Base-by-base conservation (phyloP, 92 coral and sea anemone genomes). In the Zoanthus sociatus region DNA sequence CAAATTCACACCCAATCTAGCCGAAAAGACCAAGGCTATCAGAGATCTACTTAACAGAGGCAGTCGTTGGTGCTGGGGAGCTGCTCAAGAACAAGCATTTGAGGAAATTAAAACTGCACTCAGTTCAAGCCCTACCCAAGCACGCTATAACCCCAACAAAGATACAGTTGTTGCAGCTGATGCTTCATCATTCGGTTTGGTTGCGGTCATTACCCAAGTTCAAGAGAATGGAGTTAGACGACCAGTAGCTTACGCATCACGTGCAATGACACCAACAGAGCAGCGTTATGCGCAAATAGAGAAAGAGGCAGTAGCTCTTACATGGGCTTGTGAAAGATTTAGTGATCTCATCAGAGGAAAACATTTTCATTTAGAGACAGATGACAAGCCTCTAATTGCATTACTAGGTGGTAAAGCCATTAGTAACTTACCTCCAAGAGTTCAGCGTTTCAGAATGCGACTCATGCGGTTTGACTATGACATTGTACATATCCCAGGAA, bases 341-440 rank as follows among this genome's bases (percentile, higher is more conserved):
- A 18, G 21, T 14, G 83, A 86, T 16, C 66, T 75, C 63, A 7
- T 86, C 13, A 32, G 58, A 26, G 83, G 85, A 47, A 78, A 61
- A 10, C 51, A 20, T 20, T 78, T 87, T 14, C 33, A 17, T 12
- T 42, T 87, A 12, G 84, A 87, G 48, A 87, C 90, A 3, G 86
- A 78, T 63, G 86, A 87, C 44, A 78, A 87, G 48, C 78, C 86
- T n/a, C 74, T 87, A 1, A 64, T 78, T 78, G 31, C 86, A 32
- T 37, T 77, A 2, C 55, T 87, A 4, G 76, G 60, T 7, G 37
- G n/a, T 7, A 78, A 87, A 78, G 67, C 60, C 17, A 76, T 56
- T 3, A 37, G 54, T 47, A 45, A 83, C n/a, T 54, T 63, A 8
- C 63, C 89, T 17, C 60, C 83, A 7, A 11, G 85, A 47, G 63